phyloP scores from a whole-genome alignment of 2,113 vertebrate genomes.

The Catharus fuscescens region DNA sequence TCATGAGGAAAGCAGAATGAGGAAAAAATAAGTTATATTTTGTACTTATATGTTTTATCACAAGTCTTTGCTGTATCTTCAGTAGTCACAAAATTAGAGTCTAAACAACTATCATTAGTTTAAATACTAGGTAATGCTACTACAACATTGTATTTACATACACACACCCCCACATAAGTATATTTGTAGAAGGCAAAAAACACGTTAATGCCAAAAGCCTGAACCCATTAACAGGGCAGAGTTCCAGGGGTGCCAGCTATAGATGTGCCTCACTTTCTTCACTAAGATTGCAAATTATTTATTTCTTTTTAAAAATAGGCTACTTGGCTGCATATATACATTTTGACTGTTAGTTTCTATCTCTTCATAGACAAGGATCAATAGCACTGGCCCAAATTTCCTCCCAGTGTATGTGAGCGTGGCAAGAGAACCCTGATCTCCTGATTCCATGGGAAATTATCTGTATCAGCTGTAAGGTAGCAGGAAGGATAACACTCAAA shows the following conservation, averaged over 20 bases:
- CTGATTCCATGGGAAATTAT: neutral
- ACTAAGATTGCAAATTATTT: fast-evolving
- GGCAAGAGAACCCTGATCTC: neutral
- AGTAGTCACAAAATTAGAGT: neutral
- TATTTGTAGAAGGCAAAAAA: neutral
- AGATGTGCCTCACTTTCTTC: neutral
- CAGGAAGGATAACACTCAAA: neutral
- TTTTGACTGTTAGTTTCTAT: neutral
- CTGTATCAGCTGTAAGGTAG: neutral
- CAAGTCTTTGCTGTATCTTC: neutral
- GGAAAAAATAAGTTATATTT: neutral
- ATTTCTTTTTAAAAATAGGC: neutral
- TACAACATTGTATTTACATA: neutral
- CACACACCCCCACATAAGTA: fast-evolving
- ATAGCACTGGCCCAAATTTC: neutral
- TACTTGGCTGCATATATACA: neutral
- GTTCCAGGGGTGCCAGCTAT: neutral
- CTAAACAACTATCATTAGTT: neutral
- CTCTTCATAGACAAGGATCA: neutral
- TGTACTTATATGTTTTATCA: neutral
- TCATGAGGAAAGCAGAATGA: fast-evolving
- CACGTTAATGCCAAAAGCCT: neutral
- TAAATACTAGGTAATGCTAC: neutral
- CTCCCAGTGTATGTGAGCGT: neutral
- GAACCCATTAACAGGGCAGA: neutral